These are phyloP conservation scores for Siniperca scherzeri DNA, from an alignment of 2,797 vertebrate genomes.

Conservation along the genomic window DNA sequence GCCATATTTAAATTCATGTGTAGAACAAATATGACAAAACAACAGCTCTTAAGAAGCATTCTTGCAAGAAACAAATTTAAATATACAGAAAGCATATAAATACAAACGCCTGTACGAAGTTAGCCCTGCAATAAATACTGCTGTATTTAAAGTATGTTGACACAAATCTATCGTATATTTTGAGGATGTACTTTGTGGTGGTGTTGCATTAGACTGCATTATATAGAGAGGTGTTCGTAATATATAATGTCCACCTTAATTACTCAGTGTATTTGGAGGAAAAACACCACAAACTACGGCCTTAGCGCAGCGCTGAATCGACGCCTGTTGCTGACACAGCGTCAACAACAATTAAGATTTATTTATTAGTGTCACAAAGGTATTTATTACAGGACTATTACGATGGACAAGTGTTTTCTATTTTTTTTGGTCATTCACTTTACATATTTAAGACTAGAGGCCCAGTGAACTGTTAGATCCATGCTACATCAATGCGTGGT, in stretches of 20 bases:
- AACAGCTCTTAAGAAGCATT: background rate
- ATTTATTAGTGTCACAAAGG: background rate
- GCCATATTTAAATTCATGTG: background rate
- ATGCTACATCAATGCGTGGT: background rate
- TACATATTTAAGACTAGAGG: slow-evolving; percentile 11
- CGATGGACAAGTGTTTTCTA: too few species aligned
- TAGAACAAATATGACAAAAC: background rate
- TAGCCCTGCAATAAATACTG: background rate
- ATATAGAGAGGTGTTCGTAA: background rate
- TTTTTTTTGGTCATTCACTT: background rate
- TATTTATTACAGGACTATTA: background rate
- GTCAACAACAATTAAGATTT: background rate
- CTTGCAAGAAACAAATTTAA: background rate
- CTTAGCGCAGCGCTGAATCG: background rate
- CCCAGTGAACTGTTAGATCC: background rate
- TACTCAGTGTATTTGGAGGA: background rate
- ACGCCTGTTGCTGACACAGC: background rate
- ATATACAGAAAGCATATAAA: background rate
- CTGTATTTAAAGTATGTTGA: background rate
- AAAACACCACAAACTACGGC: background rate
- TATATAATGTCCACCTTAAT: background rate
- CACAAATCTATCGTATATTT: background rate
- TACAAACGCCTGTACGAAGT: background rate
- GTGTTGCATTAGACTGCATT: background rate
- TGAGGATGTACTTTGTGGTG: background rate